Percentiles rank a stretch among this genome's conserved stretches.
Evolutionary conservation across 2,797 vertebrate genomes (phyloP).

Genomic region (Aplochiton taeniatus): DNA sequence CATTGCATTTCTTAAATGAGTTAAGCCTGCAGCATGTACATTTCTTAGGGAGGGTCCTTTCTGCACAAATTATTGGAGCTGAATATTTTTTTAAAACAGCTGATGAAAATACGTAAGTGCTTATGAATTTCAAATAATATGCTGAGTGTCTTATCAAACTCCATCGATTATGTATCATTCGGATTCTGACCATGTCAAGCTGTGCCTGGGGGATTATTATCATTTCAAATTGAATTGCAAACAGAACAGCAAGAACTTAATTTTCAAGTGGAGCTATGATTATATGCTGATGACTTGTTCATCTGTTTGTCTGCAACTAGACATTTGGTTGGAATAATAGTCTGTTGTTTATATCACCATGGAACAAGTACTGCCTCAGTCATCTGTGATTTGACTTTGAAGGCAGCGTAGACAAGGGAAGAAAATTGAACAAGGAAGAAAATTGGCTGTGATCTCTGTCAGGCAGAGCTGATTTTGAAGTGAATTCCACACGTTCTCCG

Average conservation of each 20-base stretch:
- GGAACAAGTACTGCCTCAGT: background rate
- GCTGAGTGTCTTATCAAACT: slow-evolving; percentile 24
- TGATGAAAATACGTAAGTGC: slow-evolving; percentile 25
- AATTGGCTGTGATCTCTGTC: slow-evolving; percentile 19
- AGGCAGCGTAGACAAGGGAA: background rate
- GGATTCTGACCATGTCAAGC: slow-evolving; percentile 19
- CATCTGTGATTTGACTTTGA: background rate
- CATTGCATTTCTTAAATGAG: background rate
- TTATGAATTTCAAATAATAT: slow-evolving; percentile 34
- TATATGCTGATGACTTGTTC: background rate
- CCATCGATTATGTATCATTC: slow-evolving; percentile 20
- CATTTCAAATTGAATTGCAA: slow-evolving; percentile 34
- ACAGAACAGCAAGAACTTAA: background rate
- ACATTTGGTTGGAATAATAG: background rate
- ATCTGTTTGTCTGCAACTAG: background rate
- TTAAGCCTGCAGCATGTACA: slow-evolving; percentile 34
- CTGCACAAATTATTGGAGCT: slow-evolving; percentile 32
- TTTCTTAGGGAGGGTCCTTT: slow-evolving; percentile 42
- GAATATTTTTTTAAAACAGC: slow-evolving; percentile 23
- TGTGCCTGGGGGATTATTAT: slow-evolving; percentile 9
- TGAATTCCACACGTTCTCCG: slow-evolving; percentile 1
- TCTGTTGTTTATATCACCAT: background rate
- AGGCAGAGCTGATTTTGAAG: slow-evolving; percentile 7
- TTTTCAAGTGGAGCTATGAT: slow-evolving; percentile 11
- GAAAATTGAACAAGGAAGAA: background rate